phyloP scores from a whole-genome alignment of 2,888 invertebrate species.

The Phyllotreta cruciferae region DNA sequence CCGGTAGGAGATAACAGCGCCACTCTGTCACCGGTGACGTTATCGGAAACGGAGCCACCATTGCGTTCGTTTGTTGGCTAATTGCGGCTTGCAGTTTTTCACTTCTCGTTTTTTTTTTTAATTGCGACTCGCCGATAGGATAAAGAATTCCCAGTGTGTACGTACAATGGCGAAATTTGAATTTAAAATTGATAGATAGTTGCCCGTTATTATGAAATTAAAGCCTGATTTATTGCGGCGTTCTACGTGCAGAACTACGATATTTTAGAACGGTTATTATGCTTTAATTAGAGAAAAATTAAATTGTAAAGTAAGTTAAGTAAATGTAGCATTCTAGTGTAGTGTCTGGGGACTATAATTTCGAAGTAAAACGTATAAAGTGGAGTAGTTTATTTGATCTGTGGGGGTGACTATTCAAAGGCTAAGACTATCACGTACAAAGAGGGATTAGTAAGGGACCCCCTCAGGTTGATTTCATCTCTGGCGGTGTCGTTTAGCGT shows the following conservation, averaged over 20 bases:
- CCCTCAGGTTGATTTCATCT: slow-evolving; percentile 51
- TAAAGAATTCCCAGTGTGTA: neutral
- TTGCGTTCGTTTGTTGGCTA: slow-evolving; percentile 36
- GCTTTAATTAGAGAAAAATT: no score
- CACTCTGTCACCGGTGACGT: slow-evolving; percentile 66
- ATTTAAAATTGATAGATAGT: neutral
- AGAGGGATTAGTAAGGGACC: slow-evolving; percentile 48
- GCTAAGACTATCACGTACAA: slow-evolving; percentile 48
- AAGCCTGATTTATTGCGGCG: neutral
- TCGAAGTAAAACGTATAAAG: slow-evolving; percentile 4
- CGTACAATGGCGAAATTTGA: slow-evolving; percentile 4
- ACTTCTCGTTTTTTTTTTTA: slow-evolving; percentile 19
- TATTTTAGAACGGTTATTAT: no score
- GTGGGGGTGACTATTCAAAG: slow-evolving; percentile 3
- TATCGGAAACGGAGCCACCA: slow-evolving; percentile 55
- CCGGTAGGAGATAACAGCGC: slow-evolving; percentile 63
- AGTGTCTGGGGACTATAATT: slow-evolving; percentile 1
- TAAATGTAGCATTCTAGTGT: neutral
- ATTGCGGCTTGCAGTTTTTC: slow-evolving; percentile 36
- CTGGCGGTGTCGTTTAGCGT: slow-evolving; percentile 52
- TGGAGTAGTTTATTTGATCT: slow-evolving; percentile 3
- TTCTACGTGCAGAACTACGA: neutral
- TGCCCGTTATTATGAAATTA: neutral
- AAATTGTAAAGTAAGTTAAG: neutral
- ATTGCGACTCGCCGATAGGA: slow-evolving; percentile 14